phyloP scores from a whole-genome alignment of 2,888 invertebrate species.

The Drosophila setosimentum region DNA sequence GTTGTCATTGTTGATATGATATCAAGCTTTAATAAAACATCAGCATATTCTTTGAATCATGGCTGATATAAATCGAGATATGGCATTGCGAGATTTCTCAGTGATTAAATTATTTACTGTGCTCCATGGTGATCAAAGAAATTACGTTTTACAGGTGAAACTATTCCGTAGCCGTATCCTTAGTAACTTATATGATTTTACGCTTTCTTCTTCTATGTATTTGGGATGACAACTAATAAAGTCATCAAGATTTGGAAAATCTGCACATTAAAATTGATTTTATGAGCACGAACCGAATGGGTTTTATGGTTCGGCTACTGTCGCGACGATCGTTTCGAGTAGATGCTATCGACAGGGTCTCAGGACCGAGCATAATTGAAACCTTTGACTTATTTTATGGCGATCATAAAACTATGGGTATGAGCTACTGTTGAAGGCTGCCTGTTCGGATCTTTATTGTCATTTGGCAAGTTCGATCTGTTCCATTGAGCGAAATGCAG shows the following conservation, averaged over 20 bases:
- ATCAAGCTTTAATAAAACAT: too few relatives aligned
- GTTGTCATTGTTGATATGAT: too few relatives aligned
- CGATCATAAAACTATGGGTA: conserved; percentile 63
- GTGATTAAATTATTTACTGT: background rate
- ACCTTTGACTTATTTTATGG: conserved; percentile 60
- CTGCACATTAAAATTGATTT: conserved; percentile 57
- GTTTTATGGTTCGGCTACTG: conserved; percentile 61
- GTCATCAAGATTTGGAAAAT: conserved; percentile 50
- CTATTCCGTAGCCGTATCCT: background rate
- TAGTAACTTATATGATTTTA: background rate
- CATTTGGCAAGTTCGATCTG: conserved; percentile 57
- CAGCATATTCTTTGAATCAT: background rate
- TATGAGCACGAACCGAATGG: conserved; percentile 38
- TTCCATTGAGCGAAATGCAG: conserved; percentile 55
- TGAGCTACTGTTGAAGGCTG: conserved; percentile 41
- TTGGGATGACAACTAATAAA: conserved; percentile 59
- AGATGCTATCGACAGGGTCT: conserved; percentile 44
- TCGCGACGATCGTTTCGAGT: conserved; percentile 20
- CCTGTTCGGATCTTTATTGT: conserved; percentile 43
- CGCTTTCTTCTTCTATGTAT: conserved; percentile 39
- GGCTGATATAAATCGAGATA: background rate
- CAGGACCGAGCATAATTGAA: conserved; percentile 58
- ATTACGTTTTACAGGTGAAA: background rate
- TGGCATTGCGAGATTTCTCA: background rate
- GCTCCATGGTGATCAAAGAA: background rate